Base-by-base conservation (phyloP, 2,113 vertebrate species). In the Amia ocellicauda region DNA sequence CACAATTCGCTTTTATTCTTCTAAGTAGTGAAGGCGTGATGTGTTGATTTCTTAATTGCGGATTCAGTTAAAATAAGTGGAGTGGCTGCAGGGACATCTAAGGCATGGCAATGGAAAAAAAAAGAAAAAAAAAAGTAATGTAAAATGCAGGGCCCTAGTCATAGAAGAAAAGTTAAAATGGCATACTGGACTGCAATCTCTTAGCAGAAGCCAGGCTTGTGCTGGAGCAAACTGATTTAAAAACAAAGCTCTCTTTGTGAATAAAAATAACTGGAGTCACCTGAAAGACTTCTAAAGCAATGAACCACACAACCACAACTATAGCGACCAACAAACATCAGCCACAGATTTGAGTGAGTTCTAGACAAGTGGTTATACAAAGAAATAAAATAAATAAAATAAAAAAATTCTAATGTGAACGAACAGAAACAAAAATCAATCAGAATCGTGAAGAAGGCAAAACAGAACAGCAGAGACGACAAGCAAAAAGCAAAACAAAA, bases 401-500 rank as follows among this genome's bases (percentile, higher is more conserved):
- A 5, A 36, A 36, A 36, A 11, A 36, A 36, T 11, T 36, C 31
- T 36, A 36, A 36, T 11, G 11, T 36, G 2, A 36, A 36, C 31
- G 5, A 36, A 11, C 31, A 36, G 31, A n/a, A n/a, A 36, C 31
- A 36, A 36, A 36, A 36, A 36, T 36, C 31, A 36, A 8, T 5
- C 5, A 11, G 31, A 36, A 36, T 36, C 31, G 5, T 36, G 11
- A 41, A 23, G 13, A 67, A 53, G 42, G 50, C 29, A 57, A 17
- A 57, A 56, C 60, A 47, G 13, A 71, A 69, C 62, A 74, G 69
- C 76, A 66, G 68, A 68, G 67, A 74, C 76, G 50, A 65, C 71
- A 77, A 86, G 80, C 85, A 71, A 77, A 82, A 79, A 60, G 84
- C 66, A 69, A 75, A 90, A 74, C 13, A 23, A 86, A 85, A 88